Evolutionary conservation across 2,797 vertebrate genomes (phyloP), one percentile per base, ranked within the genome.

Genomic region (Poeciliopsis presidionis): DNA sequence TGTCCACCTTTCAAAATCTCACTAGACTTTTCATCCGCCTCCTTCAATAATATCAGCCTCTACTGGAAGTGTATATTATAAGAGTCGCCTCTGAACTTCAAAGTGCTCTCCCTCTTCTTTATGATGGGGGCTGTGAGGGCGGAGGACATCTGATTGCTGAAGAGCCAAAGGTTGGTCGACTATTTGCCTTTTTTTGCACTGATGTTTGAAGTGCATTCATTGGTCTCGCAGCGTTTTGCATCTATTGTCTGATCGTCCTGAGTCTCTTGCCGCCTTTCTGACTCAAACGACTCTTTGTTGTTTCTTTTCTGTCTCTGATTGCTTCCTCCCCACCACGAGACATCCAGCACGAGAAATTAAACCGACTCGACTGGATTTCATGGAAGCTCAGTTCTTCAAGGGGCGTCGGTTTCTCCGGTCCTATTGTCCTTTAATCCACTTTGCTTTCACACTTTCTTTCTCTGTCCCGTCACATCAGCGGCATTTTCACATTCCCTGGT

Each of bases 1-100:
- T 86, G 89, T 90, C 88, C 86, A 90, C 91, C 89, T 91, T 88
- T 92, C 89, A 84, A 80, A 87, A 82, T 88, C 85, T 85, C 86
- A 72, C 67, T 70, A 85, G 83, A 86, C 75, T 86, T 84, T 88
- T 84, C 89, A 84, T 87, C 80, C 78, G 86, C 87, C 84, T 80
- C 43, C 70, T 87, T 82, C 85, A 85, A 89, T 89, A 83, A 82
- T 83, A 84, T 87, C 85, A 90, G 76, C 86, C 81, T 41, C 61
- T 36, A 71, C 75, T 75, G 46, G 74, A 78, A 25, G 47, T 80
- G 77, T 83, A 41, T 79, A 81, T 90, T 84, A 84, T 70, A 87
- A 79, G 74, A 86, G 82, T 84, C 45, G 69, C 78, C 75, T 90
- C 55, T 79, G 82, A 91, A 87, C 85, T 85, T 92, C 88, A 91